Evolutionary conservation across 2,113 vertebrate species (phyloP).

Genomic region (Plecotus auritus): DNA sequence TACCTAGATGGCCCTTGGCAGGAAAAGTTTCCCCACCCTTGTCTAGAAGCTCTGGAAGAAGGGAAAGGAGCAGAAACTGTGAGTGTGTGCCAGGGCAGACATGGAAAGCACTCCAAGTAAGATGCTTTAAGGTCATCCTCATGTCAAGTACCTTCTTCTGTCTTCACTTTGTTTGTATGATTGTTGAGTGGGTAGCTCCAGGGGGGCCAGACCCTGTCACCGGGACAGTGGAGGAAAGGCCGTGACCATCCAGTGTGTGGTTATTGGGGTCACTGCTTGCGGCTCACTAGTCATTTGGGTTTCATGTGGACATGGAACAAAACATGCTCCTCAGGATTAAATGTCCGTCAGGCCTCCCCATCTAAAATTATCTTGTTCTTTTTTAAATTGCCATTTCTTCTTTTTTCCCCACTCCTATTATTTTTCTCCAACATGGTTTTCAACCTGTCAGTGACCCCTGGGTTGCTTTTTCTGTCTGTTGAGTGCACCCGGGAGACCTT

Average conservation of each 20-base stretch:
- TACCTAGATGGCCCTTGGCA: too few species aligned
- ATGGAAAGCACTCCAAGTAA: background rate
- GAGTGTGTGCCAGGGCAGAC: accelerated
- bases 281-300: background rate
- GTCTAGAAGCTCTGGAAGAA: background rate
- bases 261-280: accelerated
- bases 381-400: background rate
- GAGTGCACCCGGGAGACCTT: background rate
- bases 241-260: accelerated
- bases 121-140: background rate
- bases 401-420: background rate
- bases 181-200: background rate
- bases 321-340: background rate
- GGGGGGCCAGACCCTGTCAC: accelerated
- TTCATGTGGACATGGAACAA: background rate
- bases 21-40: too few species aligned
- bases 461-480: background rate
- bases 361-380: background rate
- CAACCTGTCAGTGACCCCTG: background rate
- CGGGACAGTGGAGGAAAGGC: background rate
- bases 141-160: background rate
- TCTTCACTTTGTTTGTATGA: background rate
- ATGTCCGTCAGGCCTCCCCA: background rate
- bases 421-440: background rate
- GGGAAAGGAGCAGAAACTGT: background rate